Evolutionary conservation across 2,888 invertebrate genomes (phyloP), one percentile per base, ranked within the genome.

Genomic region (Colletes collaris): DNA sequence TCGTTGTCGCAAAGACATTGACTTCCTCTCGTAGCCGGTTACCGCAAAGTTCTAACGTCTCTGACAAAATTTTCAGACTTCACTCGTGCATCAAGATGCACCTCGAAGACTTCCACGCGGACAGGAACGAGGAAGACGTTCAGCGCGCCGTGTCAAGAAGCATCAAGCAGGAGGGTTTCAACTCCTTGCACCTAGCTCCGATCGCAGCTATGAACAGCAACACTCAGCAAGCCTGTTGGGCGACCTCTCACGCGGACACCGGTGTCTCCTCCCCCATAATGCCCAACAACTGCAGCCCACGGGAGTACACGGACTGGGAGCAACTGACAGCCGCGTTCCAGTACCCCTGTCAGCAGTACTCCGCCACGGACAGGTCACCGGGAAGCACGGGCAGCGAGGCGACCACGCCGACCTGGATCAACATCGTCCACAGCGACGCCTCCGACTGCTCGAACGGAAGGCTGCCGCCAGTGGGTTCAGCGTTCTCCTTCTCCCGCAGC

Each of bases 401-500:
- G 0, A 84, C 86, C 1, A 91, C 90, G 0, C 90, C 91, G 4
- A 88, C 89, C 27, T 89, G 88, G 89, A 84, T 77, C 13, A 87
- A 75, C 35, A 64, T 75, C 37, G 58, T 63, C 16, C 76, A 46
- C 7, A 66, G 16, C 6, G 81, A 85, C 8, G 19, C 63, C 0
- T 59, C 70, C 0, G 82, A 78, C n/a, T 60, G 37, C 59, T 44
- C 76, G 40, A 75, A 67, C 0, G 75, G 76, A 1, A 81, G 87
- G 40, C 71, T 92, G 16, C 92, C 92, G 0, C 82, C 92, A 3
- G 89, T 92, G 5, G 88, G 84, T 11, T 88, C 91, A 0, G 93
- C 92, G 0, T 93, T 93, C 59, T 91, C 92, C 2, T 92, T 92
- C 73, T 92, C 92, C 0, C 83, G 89, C 1, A 89, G 81, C 19